These are phyloP conservation scores for Rhyzopertha dominica DNA, from an alignment of 1,140 invertebrate species.

Conservation along the genomic window DNA sequence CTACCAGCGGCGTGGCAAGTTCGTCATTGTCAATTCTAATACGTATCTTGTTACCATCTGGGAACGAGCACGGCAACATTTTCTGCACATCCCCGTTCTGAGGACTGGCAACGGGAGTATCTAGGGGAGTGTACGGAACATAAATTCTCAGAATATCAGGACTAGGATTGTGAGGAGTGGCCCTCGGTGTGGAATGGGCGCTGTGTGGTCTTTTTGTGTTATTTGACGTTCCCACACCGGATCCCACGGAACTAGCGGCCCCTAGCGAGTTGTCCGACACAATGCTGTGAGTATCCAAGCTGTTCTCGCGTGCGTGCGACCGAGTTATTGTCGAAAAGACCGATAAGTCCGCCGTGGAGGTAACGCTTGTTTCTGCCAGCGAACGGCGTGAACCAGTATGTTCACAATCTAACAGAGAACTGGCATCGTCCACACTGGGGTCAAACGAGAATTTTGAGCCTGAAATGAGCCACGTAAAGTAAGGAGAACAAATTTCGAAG, in stretches of 20 bases:
- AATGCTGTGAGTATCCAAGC: slow-evolving; percentile 68
- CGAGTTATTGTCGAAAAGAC: slow-evolving; percentile 70
- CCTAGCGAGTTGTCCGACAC: slow-evolving; percentile 59
- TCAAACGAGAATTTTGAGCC: slow-evolving; percentile 65
- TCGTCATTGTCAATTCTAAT: slow-evolving; percentile 65
- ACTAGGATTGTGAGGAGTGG: slow-evolving; percentile 52
- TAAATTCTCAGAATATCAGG: slow-evolving; percentile 71
- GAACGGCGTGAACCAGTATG: slow-evolving; percentile 66
- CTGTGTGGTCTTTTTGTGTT: slow-evolving; percentile 46
- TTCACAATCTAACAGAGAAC: slow-evolving; percentile 54
- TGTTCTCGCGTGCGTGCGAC: slow-evolving; percentile 67
- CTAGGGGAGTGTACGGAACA: slow-evolving; percentile 59
- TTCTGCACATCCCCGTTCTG: slow-evolving; percentile 53
- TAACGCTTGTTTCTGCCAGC: slow-evolving; percentile 75
- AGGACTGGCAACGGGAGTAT: slow-evolving; percentile 48
- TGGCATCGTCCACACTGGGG: slow-evolving; percentile 61
- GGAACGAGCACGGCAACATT: slow-evolving; percentile 42
- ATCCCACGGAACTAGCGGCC: slow-evolving; percentile 57
- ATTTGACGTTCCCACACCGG: slow-evolving; percentile 41
- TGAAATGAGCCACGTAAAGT: slow-evolving; percentile 38
- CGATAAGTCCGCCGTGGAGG: slow-evolving; percentile 74
- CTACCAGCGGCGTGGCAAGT: slow-evolving; percentile 63
- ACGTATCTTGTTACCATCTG: slow-evolving; percentile 58
- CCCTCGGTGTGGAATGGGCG: slow-evolving; percentile 58
- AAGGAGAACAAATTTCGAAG: too few species aligned